Base-by-base conservation (phyloP, 2,113 vertebrate genomes). In the Sander vitreus region DNA sequence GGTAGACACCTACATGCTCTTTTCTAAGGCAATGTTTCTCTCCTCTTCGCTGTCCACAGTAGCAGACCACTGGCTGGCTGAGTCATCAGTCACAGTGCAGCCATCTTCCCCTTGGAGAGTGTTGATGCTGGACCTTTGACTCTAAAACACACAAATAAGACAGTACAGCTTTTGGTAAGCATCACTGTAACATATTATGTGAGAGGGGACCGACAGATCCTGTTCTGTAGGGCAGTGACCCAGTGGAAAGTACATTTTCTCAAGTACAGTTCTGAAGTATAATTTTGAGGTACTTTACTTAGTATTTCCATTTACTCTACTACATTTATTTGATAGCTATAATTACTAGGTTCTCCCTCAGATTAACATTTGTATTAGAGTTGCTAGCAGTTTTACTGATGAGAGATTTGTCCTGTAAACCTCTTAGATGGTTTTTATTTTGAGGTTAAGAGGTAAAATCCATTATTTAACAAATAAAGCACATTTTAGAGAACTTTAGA, bases 1-100 rank as follows among this genome's bases (percentile, higher is more conserved):
- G 11, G 5, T 51, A 6, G 27, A 33, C 23, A 94, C 97, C 93
- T 93, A 97, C 97, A 97, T 95, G 95, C 96, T 98, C 93, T 96
- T 97, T 90, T 97, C 97, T 84, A 97, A 94, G 82, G 97, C 96
- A 45, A 36, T 59, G 79, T 75, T 95, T 87, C 92, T 94, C 77
- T 94, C 95, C 55, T 97, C 96, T 27, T 96, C 95, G 43, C 89
- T 96, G 90, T 96, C 93, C 15, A 93, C 88, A 4, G 84, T 81
- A 48, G 85, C 78, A 16, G 90, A 93, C 59, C 88, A 92, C 81
- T 92, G 94, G 62, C 88, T 93, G 30, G 79, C 84, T 45, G 93
- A 89, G 78, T 96, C 95, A 8, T 95, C 94, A 18, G 81, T 91
- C 72, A 81, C 67, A 18, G 65, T 50, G 27, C 87, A 88, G 83